Conservation (phyloP, 2,113 vertebrate species). For the Takifugu flavidus region DNA sequence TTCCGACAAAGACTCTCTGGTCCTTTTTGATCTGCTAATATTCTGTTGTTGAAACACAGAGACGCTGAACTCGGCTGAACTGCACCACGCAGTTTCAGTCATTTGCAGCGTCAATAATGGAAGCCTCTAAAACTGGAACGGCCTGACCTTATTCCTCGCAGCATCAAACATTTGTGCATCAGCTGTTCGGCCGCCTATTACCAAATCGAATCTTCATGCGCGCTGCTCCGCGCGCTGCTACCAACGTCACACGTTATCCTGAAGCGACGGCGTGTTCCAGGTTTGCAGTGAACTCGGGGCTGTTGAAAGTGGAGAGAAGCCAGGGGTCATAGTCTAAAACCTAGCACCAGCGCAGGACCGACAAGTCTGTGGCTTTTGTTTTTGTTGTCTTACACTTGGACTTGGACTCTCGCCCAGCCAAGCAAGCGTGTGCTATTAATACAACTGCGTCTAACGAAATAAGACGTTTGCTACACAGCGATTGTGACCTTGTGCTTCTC, state of each 20-base stretch:
- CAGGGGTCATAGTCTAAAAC: slow-evolving; percentile 29
- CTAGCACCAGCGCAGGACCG: too few species aligned
- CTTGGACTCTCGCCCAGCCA: not conserved
- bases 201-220: slow-evolving; percentile 6
- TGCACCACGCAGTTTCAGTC: not conserved
- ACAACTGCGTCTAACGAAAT: too few species aligned
- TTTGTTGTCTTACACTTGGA: not conserved
- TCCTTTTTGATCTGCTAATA: too few species aligned
- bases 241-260: too few species aligned
- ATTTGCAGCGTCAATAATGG: slow-evolving; percentile 8
- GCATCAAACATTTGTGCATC: slow-evolving; percentile 4
- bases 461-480: too few species aligned
- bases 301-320: slow-evolving; percentile 7
- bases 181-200: slow-evolving; percentile 1
- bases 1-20: too few species aligned
- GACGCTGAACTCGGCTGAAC: too few species aligned
- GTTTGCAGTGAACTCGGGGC: not conserved
- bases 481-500: too few species aligned
- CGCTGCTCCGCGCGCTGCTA: not conserved
- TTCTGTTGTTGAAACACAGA: too few species aligned
- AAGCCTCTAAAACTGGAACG: not conserved
- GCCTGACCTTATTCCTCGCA: slow-evolving; percentile 3
- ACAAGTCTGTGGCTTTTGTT: not conserved
- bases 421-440: too few species aligned
- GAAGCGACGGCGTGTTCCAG: slow-evolving; percentile 1